Percentiles rank a stretch among this genome's conserved stretches.
phyloP scores from a whole-genome alignment of 2,797 vertebrate genomes.

The Australoheros facetus region DNA sequence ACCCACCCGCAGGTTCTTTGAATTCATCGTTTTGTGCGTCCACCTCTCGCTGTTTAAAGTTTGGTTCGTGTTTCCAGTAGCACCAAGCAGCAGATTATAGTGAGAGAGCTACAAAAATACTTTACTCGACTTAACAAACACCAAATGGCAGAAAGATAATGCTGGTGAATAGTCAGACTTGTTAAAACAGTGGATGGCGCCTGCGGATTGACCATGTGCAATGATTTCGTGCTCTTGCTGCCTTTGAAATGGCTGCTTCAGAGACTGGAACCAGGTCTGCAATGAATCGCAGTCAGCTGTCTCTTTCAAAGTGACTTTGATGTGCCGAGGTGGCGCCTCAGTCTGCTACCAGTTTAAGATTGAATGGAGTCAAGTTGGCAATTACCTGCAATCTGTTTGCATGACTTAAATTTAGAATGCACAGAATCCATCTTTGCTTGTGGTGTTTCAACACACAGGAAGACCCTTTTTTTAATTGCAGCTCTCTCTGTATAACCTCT shows the following conservation, averaged over 20 bases:
- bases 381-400: background rate
- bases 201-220: background rate
- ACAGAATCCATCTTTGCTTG: background rate
- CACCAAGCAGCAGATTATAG: background rate
- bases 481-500: slow-evolving; percentile 13
- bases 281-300: too few relatives aligned
- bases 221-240: background rate
- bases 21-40: too few relatives aligned
- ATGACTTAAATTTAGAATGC: background rate
- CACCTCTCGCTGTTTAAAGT: background rate
- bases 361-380: background rate
- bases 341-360: background rate
- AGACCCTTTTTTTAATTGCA: background rate
- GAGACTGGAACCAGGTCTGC: background rate
- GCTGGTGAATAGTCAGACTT: background rate
- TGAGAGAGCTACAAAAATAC: background rate
- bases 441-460: slow-evolving; percentile 25
- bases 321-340: background rate
- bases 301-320: background rate
- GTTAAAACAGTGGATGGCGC: too few relatives aligned
- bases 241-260: background rate
- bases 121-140: background rate
- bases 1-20: background rate
- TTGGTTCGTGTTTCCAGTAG: background rate
- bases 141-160: background rate